Base-by-base conservation (phyloP, 2,888 invertebrate genomes). In the Pasiphila rectangulata region DNA sequence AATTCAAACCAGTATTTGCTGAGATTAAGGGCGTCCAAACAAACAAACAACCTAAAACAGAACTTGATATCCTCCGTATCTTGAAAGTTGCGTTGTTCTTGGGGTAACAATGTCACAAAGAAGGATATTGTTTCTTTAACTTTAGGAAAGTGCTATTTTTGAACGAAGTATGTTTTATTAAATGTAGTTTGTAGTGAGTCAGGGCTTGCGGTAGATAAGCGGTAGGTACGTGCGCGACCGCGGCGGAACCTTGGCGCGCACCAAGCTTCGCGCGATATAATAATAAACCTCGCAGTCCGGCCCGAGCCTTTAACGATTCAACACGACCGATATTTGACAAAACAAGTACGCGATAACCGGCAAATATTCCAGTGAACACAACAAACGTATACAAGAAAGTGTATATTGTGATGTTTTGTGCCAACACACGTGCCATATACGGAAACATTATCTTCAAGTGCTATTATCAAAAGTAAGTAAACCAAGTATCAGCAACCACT, bases 331-430 rank as follows among this genome's bases (percentile, higher is more conserved):
- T 73, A 49, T 70, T 68, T 57, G 60, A 70, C 60, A 68, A 66
- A 64, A 65, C 48, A 63, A 43, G 61, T 61, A 42, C 65, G 46
- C 34, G 65, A 59, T 53, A 59, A 56, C 64, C 67, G 69, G 63
- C 61, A 59, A 46, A 41, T 45, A 27, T 27, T 56, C 61, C 57
- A 63, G 70, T 68, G 65, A 52, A 53, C 69, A 75, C 68, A 67
- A 70, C 74, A 70, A 34, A 51, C 62, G 64, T 76, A 76, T 75
- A 75, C 74, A 51, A n/a, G 27, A 64, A 57, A 72, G 83, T 83
- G 84, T 73, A 75, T 74, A 79, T 72, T 86, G 86, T 86, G 83
- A 86, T 86, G 86, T 81, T 76, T 78, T 77, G 87, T 85, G 86
- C 75, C 72, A 80, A 75, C 55, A 59, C 67, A 67, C 64, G 83